phyloP scores from a whole-genome alignment of 2,797 vertebrate genomes.

The Amazona finschi region DNA sequence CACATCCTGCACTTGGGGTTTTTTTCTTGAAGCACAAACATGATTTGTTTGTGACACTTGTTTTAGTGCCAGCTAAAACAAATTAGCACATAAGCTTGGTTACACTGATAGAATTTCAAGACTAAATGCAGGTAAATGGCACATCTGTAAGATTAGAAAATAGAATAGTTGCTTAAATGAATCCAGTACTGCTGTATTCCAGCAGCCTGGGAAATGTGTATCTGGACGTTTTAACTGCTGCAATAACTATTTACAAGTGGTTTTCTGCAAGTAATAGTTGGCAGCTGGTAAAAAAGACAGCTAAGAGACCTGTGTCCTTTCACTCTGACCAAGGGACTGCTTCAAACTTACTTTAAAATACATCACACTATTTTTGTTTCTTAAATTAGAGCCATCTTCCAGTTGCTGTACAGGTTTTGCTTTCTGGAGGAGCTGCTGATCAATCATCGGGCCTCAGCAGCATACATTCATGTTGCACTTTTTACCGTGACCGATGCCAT shows the following conservation, averaged over 20 bases:
- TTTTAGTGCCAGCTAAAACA: not conserved
- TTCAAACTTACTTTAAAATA: not conserved
- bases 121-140: not conserved
- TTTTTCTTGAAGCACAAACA: not conserved
- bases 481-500: not conserved
- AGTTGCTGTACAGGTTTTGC: not conserved
- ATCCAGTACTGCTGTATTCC: not conserved
- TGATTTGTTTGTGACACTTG: not conserved
- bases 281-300: not conserved
- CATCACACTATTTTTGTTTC: not conserved
- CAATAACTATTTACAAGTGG: not conserved
- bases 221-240: not conserved
- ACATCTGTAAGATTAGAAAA: not conserved
- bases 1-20: not conserved
- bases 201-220: not conserved
- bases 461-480: rapidly evolving
- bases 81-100: not conserved
- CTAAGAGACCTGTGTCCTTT: not conserved
- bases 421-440: not conserved
- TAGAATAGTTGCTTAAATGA: not conserved
- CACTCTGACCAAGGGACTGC: not conserved
- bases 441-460: not conserved
- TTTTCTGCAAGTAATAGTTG: not conserved
- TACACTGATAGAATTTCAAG: not conserved
- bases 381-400: not conserved